Evolutionary conservation across 2,888 invertebrate species (phyloP), one percentile per base, ranked within the genome.

Genomic region (Stenotaenia linearis): DNA sequence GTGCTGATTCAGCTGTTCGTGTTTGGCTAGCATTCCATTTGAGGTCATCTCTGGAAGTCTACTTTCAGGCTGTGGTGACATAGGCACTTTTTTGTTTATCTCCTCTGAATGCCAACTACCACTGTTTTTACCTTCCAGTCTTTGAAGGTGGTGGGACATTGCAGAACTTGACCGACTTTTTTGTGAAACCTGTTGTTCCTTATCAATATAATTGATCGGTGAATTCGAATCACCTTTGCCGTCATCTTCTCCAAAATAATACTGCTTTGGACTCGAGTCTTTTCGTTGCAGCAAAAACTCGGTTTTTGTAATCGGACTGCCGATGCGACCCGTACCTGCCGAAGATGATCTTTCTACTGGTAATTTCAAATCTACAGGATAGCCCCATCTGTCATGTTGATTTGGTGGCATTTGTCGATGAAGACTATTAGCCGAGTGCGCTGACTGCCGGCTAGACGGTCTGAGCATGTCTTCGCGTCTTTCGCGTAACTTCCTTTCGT

Each of bases 221-320:
- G 28, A 32, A 28, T 28, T n/a, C 3, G 25, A 28, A 15, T 61
- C 78, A 10, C 12, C 15, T 12, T 30, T 40, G 6, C 18, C 32
- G 9, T 28, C 28, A 1, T 10, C 78, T 56, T 78, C 78, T 12
- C 78, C 78, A 30, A 56, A 78, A 30, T 78, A 78, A 56, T 78
- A 78, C 18, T 56, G 78, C 28, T 61, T 50, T 10, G 78, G 78
- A 30, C 21, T 61, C 2, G 40, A 77, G n/a, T 77, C 77, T 77
- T 45, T 37, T 21, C 40, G 9, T 2, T 75, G 75, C 1, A 32
- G 18, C 21, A 32, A 21, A 32, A 75, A 32, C 12, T 32, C 75
- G 32, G 32, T 75, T 75, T 37, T 75, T 10, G 75, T 75, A 4
- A 75, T n/a, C 7, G 75, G 61, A 10, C 18, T 37, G 0, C 21